Percentiles rank a stretch among this genome's conserved stretches.
These are phyloP conservation scores for Cuculus canorus DNA, from an alignment of 2,797 vertebrate genomes.

Conservation along the genomic window DNA sequence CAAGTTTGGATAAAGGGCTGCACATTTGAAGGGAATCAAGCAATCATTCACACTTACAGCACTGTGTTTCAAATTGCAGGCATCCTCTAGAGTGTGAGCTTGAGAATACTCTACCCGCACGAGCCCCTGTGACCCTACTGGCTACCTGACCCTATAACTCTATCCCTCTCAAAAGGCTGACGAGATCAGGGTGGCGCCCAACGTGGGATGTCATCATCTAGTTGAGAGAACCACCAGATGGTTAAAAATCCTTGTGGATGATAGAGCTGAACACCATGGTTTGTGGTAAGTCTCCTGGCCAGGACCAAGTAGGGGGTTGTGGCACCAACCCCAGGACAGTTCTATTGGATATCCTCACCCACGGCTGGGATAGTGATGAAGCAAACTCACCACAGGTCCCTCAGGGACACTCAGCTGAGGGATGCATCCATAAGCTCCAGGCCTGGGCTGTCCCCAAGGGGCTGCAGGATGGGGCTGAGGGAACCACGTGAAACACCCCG, in stretches of 20 bases:
- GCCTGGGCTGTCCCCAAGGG: neutral
- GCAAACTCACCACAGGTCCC: fast-evolving
- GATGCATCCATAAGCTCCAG: neutral
- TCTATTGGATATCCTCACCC: fast-evolving
- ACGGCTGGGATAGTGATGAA: fast-evolving
- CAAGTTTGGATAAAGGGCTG: neutral
- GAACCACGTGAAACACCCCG: neutral
- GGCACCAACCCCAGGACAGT: neutral
- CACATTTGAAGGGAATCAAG: neutral
- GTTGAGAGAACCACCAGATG: neutral
- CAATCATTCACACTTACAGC: neutral
- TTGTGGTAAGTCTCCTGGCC: neutral
- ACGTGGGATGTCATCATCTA: neutral
- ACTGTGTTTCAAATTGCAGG: neutral
- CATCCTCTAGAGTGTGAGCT: neutral
- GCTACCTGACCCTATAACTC: neutral
- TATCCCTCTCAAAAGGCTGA: neutral
- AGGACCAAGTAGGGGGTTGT: neutral
- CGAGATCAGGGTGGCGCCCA: neutral
- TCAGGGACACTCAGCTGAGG: neutral
- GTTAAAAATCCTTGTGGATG: fast-evolving
- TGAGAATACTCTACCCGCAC: neutral
- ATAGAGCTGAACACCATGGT: neutral
- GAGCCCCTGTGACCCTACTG: fast-evolving
- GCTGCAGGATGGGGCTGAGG: neutral